Evolutionary conservation across 2,113 vertebrate genomes (phyloP).

Genomic region (Crotalus horridus): DNA sequence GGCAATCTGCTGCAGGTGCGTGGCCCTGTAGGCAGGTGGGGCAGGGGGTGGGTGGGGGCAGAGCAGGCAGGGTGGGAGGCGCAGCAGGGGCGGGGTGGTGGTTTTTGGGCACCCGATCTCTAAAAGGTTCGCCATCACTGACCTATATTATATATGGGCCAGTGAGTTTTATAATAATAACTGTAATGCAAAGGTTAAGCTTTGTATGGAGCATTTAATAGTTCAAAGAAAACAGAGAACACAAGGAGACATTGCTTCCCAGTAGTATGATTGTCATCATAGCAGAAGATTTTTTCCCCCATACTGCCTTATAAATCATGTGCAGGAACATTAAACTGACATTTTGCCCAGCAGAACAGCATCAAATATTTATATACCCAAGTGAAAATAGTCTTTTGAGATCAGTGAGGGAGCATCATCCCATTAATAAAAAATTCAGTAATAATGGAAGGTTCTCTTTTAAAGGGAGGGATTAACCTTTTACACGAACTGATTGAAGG

Average conservation of each 20-base stretch:
- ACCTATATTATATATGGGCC: neutral
- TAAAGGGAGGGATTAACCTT: slow-evolving; percentile 63
- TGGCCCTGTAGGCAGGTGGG: no score
- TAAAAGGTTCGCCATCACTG: no score
- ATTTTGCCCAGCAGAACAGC: slow-evolving; percentile 66
- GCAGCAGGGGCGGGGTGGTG: no score
- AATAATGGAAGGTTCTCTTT: slow-evolving; percentile 65
- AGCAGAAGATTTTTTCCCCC: slow-evolving; percentile 39
- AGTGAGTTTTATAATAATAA: slow-evolving; percentile 5
- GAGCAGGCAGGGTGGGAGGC: no score
- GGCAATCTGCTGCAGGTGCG: no score
- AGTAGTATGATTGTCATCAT: slow-evolving; percentile 41
- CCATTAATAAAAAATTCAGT: slow-evolving; percentile 74
- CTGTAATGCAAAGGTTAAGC: slow-evolving; percentile 26
- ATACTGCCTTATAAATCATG: slow-evolving; percentile 61
- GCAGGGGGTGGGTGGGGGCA: no score
- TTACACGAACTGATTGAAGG: slow-evolving; percentile 2
- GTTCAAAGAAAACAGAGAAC: slow-evolving; percentile 41
- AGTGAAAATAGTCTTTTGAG: slow-evolving; percentile 65
- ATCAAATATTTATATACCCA: slow-evolving; percentile 76
- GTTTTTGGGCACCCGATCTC: no score
- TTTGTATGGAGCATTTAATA: slow-evolving; percentile 3
- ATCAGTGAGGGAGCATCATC: slow-evolving; percentile 66
- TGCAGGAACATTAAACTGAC: slow-evolving; percentile 65
- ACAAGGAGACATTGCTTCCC: slow-evolving; percentile 27